Evolutionary conservation across 2,797 vertebrate genomes (phyloP), one percentile per base, ranked within the genome.

Genomic region (Malurus splendens): DNA sequence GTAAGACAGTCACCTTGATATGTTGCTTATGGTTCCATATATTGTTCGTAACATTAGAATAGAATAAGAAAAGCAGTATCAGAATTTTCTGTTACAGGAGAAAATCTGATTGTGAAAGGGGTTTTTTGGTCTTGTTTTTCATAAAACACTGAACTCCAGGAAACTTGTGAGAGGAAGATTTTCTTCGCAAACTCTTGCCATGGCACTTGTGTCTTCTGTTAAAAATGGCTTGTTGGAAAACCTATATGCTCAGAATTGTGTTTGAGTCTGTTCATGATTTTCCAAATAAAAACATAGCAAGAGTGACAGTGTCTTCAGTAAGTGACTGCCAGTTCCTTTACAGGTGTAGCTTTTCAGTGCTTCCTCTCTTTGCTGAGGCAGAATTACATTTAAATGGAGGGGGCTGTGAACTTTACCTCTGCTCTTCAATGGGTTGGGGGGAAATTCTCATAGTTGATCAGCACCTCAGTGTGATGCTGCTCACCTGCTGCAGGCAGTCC

Each of bases 241-340:
- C 24, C 5, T 5, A 5, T 0, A 0, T 39, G 1, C 52, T 73
- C 20, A 78, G 41, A 66, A 36, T 44, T 79, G 9, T 41, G 32
- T 60, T 76, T 45, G 56, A 10, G 10, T 50, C 15, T 85, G 2
- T 25, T 52, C 4, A 4, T 1, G 9, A 30, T 36, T 76, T 92
- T 77, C 30, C 18, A 41, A 67, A 28, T 51, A 20, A 32, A 73
- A 41, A 17, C 20, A 19, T 16, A 36, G 27, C 13, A 71, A 52
- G 66, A n/a, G 30, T 44, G 28, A 0, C 6, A 52, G 5, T 3
- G 2, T 54, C 15, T 14, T 82, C 12, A 51, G 44, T 28, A 48
- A 10, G 8, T 74, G 52, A 12, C 22, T 2, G 4, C 10, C 9
- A 32, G 19, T 62, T 66, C 17, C 6, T 36, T 38, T 51, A 16